Evolutionary conservation across 1,140 invertebrate genomes (phyloP).

Genomic region (Argopecten irradians): DNA sequence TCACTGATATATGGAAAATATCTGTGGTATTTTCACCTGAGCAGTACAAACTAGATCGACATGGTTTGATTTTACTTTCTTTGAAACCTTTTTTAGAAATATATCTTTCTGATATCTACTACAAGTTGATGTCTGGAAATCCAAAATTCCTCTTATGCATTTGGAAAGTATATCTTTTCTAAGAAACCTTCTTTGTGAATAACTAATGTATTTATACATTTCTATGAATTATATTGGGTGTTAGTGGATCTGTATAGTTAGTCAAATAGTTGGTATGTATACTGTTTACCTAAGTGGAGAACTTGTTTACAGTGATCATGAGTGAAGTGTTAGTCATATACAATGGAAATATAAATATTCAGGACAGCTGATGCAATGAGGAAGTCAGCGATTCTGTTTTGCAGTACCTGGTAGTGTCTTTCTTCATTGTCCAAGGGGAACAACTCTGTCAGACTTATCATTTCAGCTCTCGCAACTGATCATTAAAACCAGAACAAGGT

Average conservation of each 20-base stretch:
- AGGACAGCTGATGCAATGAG: no score
- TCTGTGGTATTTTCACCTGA: no score
- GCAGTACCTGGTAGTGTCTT: no score
- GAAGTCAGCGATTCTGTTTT: no score
- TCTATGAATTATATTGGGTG: no score
- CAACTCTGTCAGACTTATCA: background rate
- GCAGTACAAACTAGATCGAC: no score
- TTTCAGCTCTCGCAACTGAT: no score
- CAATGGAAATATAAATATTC: background rate
- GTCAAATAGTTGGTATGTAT: background rate
- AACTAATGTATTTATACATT: background rate
- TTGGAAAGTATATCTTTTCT: background rate
- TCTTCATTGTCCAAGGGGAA: background rate
- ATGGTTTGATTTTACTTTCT: no score
- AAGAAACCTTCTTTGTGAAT: background rate
- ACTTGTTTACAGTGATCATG: background rate
- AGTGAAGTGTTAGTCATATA: background rate
- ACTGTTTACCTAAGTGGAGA: background rate
- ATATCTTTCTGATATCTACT: background rate
- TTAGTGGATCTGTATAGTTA: background rate
- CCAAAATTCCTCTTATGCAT: background rate
- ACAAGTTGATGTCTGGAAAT: background rate
- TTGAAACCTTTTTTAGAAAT: no score
- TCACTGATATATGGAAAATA: no score
- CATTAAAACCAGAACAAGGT: no score